Percentiles rank a stretch among this genome's conserved stretches.
Conservation (phyloP, 2,797 vertebrate species). For the Graptemys geographica region DNA sequence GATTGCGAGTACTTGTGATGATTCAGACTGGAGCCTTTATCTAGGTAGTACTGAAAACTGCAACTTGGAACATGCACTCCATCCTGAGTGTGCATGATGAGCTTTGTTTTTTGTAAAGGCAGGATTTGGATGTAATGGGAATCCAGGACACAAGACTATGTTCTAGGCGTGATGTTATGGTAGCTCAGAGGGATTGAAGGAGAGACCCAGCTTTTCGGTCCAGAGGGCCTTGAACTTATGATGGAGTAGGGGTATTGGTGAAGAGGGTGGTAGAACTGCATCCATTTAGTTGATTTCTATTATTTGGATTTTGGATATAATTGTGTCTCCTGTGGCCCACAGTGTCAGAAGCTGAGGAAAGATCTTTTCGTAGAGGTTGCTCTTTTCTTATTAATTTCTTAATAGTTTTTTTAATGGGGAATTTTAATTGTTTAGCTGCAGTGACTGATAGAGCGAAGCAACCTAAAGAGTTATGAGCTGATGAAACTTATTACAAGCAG, state of each 20-base stretch:
- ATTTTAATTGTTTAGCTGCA: slow-evolving; percentile 45
- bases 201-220: accelerated
- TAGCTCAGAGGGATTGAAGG: not conserved
- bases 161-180: not conserved
- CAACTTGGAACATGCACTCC: not conserved
- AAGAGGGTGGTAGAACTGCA: not conserved
- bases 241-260: not conserved
- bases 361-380: not conserved
- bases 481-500: slow-evolving; percentile 20
- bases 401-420: slow-evolving; percentile 49
- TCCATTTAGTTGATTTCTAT: not conserved
- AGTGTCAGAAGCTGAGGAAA: not conserved
- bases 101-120: not conserved
- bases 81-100: accelerated
- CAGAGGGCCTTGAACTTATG: accelerated
- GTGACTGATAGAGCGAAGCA: not conserved
- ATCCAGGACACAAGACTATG: not conserved
- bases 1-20: not conserved
- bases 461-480: slow-evolving; percentile 45
- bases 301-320: not conserved
- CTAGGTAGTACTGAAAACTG: not conserved
- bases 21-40: not conserved
- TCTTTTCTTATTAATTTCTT: not conserved
- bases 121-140: not conserved
- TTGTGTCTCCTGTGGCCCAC: not conserved